Conservation (phyloP, 1,140 invertebrate genomes). For the Cydia splendana region DNA sequence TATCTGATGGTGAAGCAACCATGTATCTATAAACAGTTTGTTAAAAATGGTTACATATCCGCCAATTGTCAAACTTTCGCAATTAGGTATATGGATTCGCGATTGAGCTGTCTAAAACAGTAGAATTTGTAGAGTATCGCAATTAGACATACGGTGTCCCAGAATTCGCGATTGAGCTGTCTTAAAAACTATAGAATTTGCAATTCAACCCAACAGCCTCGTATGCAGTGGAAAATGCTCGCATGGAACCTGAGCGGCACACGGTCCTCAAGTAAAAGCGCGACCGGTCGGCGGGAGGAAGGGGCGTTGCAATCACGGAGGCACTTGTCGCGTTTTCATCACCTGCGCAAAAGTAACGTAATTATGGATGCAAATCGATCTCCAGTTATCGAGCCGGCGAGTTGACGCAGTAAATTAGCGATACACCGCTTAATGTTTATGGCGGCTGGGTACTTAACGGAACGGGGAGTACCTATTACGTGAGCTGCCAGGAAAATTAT, state of each 20-base stretch:
- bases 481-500: neutral
- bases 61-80: no score
- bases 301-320: conserved; percentile 62
- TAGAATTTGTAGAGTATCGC: no score
- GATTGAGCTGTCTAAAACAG: no score
- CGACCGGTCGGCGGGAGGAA: conserved; percentile 66
- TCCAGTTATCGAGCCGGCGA: conserved; percentile 69
- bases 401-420: conserved; percentile 72
- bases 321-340: conserved; percentile 76
- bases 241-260: neutral
- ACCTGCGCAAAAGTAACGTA: conserved; percentile 76
- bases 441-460: conserved; percentile 61
- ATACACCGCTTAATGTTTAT: conserved; percentile 69
- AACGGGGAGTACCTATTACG: conserved; percentile 53
- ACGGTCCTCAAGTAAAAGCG: conserved; percentile 51
- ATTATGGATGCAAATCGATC: conserved; percentile 78
- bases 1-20: no score
- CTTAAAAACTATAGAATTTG: no score
- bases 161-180: no score
- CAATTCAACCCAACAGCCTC: no score
- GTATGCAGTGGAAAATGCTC: neutral
- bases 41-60: no score
- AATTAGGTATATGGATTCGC: no score
- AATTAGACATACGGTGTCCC: no score
- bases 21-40: no score